These are phyloP conservation scores for Forbesichthys agassizii DNA, from an alignment of 2,113 vertebrate species.

Conservation along the genomic window DNA sequence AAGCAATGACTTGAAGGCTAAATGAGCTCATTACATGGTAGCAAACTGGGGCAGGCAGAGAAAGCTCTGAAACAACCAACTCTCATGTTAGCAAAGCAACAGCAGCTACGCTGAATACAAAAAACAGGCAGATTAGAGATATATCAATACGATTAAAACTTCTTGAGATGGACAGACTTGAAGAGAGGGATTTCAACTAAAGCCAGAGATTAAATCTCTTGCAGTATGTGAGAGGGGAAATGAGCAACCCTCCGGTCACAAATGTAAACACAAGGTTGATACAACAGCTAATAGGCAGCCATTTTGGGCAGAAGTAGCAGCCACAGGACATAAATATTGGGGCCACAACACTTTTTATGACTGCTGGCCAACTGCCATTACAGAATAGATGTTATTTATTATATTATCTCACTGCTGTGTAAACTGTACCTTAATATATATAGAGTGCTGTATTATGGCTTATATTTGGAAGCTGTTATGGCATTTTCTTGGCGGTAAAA, in stretches of 20 bases:
- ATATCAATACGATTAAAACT: constrained; percentile 39
- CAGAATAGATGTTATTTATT: constrained; percentile 3
- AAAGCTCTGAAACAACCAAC: neutral
- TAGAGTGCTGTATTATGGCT: constrained; percentile 6
- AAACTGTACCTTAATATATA: neutral
- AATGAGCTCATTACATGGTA: constrained; percentile 17
- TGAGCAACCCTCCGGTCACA: constrained; percentile 32
- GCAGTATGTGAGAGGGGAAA: constrained; percentile 14
- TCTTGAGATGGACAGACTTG: constrained; percentile 17
- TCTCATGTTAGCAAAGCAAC: constrained; percentile 14
- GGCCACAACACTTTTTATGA: constrained; percentile 9
- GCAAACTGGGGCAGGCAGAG: constrained; percentile 27
- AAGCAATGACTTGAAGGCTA: constrained; percentile 24
- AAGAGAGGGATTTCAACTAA: constrained; percentile 42
- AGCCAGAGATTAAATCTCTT: constrained; percentile 43
- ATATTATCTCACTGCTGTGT: neutral
- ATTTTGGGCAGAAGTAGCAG: constrained; percentile 40
- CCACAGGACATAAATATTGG: neutral
- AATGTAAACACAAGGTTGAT: constrained; percentile 45
- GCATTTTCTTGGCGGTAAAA: too few species aligned
- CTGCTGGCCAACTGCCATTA: constrained; percentile 16
- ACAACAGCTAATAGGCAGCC: constrained; percentile 40
- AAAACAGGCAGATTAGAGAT: constrained; percentile 21
- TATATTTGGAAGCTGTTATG: neutral
- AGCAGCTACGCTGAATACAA: neutral